Evolutionary conservation across 2,888 invertebrate species (phyloP), one percentile per base, ranked within the genome.

Genomic region (Hydraecia micacea): DNA sequence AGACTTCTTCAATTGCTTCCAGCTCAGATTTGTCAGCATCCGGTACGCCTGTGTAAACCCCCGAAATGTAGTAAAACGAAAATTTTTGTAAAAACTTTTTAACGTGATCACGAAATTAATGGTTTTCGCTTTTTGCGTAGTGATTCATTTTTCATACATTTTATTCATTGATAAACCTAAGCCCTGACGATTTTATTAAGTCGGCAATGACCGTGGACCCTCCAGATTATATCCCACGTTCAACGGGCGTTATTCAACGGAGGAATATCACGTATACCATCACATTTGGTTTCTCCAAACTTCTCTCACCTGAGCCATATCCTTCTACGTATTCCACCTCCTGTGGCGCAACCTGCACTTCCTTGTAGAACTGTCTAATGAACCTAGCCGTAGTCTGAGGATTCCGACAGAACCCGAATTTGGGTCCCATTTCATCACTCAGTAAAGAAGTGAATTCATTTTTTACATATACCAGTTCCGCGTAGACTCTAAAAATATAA

Each of bases 281-380:
- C 18, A 67, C 18, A 25, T 36, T 36, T 25, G 13, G 42, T 42
- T 42, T 42, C 18, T n/a, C 36, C 18, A 42, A 42, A 18, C 42
- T 28, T 28, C 21, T 21, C 66, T 82, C 89, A 95, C 98, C 98
- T 83, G 98, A 98, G 80, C 98, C 98, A 89, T 98, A 98, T 62
- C 99, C 98, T 95, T 99, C 99, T 8, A 99, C 97, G 92, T 98
- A 99, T 83, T 97, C 97, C 18, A 99, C 97, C 2, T 96, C 94
- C 15, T 94, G 92, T 0, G 99, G 98, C 71, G 97, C 95, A 21
- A 99, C 92, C 46, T 97, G 95, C 25, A 98, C 97, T 91, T 97
- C 97, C 8, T 96, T 89, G 85, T 98, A 98, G 83, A 98, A 97
- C 65, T 97, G 96, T 6, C 93, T 93, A 1, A 98, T 87, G 11